These are phyloP conservation scores for Apus apus DNA, from an alignment of 2,113 vertebrate genomes.

Conservation along the genomic window DNA sequence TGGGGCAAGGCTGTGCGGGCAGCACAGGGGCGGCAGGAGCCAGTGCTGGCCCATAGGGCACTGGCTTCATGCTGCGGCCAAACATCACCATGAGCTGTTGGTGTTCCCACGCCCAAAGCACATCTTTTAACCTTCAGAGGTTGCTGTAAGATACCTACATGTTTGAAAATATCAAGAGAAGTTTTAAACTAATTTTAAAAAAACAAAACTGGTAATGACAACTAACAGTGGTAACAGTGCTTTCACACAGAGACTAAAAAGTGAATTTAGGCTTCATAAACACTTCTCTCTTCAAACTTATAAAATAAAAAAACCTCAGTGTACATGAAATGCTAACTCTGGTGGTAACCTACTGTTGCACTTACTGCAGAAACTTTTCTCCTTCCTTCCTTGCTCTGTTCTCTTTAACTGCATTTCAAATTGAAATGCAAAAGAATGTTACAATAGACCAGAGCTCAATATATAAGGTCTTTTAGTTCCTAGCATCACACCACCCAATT, in stretches of 20 bases:
- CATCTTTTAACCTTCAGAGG: accelerated
- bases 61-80: accelerated
- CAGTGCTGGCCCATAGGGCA: background rate
- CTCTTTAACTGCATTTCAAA: background rate
- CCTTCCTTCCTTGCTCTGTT: background rate
- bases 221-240: background rate
- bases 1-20: background rate
- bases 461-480: background rate
- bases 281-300: background rate
- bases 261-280: background rate
- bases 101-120: background rate
- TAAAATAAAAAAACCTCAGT: accelerated
- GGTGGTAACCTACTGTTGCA: background rate
- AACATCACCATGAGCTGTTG: accelerated
- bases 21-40: background rate
- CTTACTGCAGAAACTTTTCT: background rate
- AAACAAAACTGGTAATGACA: background rate
- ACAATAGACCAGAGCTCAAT: background rate
- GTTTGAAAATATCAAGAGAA: background rate
- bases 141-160: background rate
- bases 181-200: background rate
- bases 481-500: accelerated
- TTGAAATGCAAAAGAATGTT: background rate
- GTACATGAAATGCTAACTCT: background rate
- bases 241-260: background rate